Evolutionary conservation across 2,888 invertebrate species (phyloP).

Genomic region (Zele albiditarsus): DNA sequence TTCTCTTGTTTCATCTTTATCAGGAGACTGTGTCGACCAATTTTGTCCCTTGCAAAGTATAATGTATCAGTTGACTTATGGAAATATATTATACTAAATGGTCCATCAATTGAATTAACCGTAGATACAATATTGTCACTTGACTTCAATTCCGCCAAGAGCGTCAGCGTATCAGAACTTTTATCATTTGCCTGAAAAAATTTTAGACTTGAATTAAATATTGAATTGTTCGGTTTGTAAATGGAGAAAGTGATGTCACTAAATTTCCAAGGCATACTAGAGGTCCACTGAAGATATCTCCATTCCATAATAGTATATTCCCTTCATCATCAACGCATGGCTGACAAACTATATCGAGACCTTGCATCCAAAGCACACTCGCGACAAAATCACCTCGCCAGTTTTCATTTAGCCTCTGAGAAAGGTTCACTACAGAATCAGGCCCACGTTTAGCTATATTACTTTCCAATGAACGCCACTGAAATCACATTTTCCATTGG

Average conservation of each 20-base stretch:
- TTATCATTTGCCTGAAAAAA: conserved; percentile 42
- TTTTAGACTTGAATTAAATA: background rate
- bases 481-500: conserved; percentile 50
- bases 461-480: conserved; percentile 72
- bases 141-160: conserved; percentile 53
- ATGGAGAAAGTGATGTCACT: conserved; percentile 16
- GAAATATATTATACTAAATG: conserved; percentile 88
- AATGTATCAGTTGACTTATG: conserved; percentile 76
- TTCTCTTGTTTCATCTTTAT: conserved; percentile 72
- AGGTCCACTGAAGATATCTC: conserved; percentile 84
- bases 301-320: conserved; percentile 88
- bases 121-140: conserved; percentile 70
- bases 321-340: conserved; percentile 78
- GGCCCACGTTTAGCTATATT: conserved; percentile 77
- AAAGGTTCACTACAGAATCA: conserved; percentile 64
- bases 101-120: conserved; percentile 82
- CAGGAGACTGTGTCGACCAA: conserved; percentile 90
- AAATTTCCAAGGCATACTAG: conserved; percentile 64
- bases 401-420: conserved; percentile 52
- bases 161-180: conserved; percentile 54
- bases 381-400: conserved; percentile 70
- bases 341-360: conserved; percentile 78
- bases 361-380: conserved; percentile 90
- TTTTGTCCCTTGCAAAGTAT: conserved; percentile 89
- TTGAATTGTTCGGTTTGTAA: conserved; percentile 21